Evolutionary conservation across 2,888 invertebrate genomes (phyloP).

Genomic region (Encarsia formosa): DNA sequence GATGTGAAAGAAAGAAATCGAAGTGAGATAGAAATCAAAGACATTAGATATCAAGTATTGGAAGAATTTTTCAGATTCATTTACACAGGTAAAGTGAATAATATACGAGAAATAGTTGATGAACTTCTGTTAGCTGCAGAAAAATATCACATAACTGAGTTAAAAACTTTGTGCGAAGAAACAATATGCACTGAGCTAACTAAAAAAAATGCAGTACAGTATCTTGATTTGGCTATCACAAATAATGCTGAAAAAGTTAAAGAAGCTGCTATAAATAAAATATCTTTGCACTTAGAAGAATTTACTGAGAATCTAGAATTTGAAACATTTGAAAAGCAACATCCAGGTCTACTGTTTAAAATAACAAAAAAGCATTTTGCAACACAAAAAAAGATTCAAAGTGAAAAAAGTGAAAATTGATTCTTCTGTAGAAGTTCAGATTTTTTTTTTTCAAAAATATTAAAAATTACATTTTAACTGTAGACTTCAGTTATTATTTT

Average conservation of each 20-base stretch:
- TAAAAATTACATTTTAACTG: too few relatives aligned
- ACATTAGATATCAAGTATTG: not conserved
- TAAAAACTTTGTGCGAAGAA: not conserved
- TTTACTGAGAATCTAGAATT: not conserved
- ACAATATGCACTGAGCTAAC: not conserved
- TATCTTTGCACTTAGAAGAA: not conserved
- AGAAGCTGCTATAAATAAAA: not conserved
- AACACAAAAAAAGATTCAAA: not conserved
- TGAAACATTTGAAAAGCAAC: not conserved
- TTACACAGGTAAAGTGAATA: slow-evolving; percentile 1
- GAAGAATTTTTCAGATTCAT: slow-evolving; percentile 5
- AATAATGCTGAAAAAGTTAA: not conserved
- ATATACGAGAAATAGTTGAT: not conserved
- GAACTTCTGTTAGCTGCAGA: slow-evolving; percentile 4
- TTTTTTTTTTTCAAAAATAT: too few relatives aligned
- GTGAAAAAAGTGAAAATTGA: too few relatives aligned
- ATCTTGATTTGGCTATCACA: not conserved
- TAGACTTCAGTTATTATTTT: too few relatives aligned
- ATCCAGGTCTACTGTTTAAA: too few relatives aligned
- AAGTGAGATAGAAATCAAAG: not conserved
- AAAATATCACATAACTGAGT: not conserved
- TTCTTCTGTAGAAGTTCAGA: too few relatives aligned
- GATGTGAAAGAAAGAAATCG: slow-evolving; percentile 1
- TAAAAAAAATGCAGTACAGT: not conserved
- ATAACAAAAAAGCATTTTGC: too few relatives aligned